Percentiles rank a stretch among this genome's conserved stretches.
These are phyloP conservation scores for Mycteria americana DNA, from an alignment of 2,797 vertebrate species.

Conservation along the genomic window DNA sequence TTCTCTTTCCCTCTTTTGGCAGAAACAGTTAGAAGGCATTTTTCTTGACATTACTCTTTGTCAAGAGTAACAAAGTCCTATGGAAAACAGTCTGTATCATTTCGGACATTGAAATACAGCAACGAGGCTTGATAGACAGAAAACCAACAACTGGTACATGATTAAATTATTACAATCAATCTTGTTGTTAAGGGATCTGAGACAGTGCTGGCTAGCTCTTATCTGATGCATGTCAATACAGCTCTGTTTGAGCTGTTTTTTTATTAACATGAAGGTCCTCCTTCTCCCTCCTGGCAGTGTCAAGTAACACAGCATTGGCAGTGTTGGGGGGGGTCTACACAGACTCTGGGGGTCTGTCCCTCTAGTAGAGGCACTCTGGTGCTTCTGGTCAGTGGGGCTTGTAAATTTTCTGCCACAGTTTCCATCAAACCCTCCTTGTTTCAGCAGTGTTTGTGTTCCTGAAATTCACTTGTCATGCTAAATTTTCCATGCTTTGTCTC, in stretches of 20 bases:
- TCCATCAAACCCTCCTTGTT: background rate
- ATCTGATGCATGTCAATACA: background rate
- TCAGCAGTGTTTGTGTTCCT: background rate
- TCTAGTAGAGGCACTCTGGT: background rate
- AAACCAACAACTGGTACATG: background rate
- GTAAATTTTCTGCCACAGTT: background rate
- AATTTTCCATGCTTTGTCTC: background rate
- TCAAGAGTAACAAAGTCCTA: background rate
- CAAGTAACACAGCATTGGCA: background rate
- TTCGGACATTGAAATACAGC: background rate
- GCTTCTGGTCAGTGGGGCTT: background rate
- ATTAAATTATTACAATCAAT: slow-evolving; percentile 19
- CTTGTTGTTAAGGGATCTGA: background rate
- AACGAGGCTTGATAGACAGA: background rate
- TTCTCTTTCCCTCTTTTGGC: background rate
- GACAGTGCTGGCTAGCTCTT: background rate
- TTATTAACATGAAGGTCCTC: background rate
- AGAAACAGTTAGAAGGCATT: background rate
- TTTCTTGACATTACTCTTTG: slow-evolving; percentile 11
- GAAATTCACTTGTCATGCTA: background rate
- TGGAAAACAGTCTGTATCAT: background rate
- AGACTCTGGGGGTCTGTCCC: background rate
- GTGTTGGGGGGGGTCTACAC: background rate
- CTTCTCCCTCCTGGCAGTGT: background rate
- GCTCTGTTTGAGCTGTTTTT: background rate